Base-by-base conservation (phyloP, 2,888 invertebrate genomes). In the Dryobota labecula region DNA sequence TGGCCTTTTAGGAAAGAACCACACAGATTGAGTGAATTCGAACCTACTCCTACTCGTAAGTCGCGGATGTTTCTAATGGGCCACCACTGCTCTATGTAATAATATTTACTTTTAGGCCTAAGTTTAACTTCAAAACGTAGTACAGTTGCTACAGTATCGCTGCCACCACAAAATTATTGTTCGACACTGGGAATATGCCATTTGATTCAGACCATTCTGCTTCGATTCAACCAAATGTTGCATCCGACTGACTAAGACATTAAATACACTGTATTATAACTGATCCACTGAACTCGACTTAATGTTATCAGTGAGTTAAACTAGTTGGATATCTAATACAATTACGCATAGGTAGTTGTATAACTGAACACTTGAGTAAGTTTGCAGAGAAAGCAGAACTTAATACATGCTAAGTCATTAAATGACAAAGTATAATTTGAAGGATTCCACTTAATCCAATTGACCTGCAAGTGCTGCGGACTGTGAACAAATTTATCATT, bases 281-380 rank as follows among this genome's bases (percentile, higher is more conserved):
- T 60, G 54, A 61, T 58, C 61, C 65, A 78, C 72, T 78, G 62
- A 58, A 73, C 73, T 57, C 11, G 30, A 45, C 47, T 53, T 72
- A 76, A 76, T 49, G 11, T 33, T 73, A 66, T 78, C 36, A 54
- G 30, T 43, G 30, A 64, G 30, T 45, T 64, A 49, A 66, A 41
- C 47, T 62, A 41, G 30, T 53, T 58, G 53, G 20, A 47, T 62
- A 78, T 58, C 47, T 58, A 66, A 66, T 62, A 77, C 49, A 64
- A 71, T 71, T 43, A 71, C 33, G 33, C 41, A 62, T 45, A 45
- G 45, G 20, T 51, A 73, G 24, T 73, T 67, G 2, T 45, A 41
- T 38, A 68, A 66, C 47, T 57, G 43, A 57, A 41, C 51, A 54
- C 70, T 54, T 60, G 20, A 43, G 36, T 49, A 51, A 76, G 63